A percentile compares a stretch with the other conserved stretches of the same genome.
Conservation (phyloP, 1,140 invertebrate species). For the Centruroides sculpturatus region DNA sequence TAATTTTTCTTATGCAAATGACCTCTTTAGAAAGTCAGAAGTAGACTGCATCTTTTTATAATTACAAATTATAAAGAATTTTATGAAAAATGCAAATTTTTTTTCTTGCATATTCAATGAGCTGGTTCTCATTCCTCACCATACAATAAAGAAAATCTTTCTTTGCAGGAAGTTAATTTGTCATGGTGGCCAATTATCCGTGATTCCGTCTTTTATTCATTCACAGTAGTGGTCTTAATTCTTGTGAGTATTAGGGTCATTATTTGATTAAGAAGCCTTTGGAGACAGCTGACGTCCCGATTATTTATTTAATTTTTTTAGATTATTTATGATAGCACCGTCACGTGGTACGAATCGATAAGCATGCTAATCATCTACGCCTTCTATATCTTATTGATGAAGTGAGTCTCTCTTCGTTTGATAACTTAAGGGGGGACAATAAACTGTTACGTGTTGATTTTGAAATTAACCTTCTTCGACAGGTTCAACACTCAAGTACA, state of each 20-base stretch:
- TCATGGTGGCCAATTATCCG: slow-evolving; percentile 32
- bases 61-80: too few species aligned
- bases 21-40: too few species aligned
- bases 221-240: slow-evolving; percentile 31
- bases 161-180: slow-evolving; percentile 7
- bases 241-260: slow-evolving; percentile 20
- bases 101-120: too few species aligned
- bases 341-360: slow-evolving; percentile 23
- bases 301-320: slow-evolving; percentile 6
- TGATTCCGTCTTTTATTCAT: slow-evolving; percentile 32
- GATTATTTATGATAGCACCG: slow-evolving; percentile 23
- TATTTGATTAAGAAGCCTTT: background rate
- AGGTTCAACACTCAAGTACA: slow-evolving; percentile 19
- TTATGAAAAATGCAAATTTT: too few species aligned
- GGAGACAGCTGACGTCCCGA: background rate
- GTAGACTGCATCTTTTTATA: too few species aligned
- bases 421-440: too few species aligned
- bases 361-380: slow-evolving; percentile 24
- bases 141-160: too few species aligned
- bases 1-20: too few species aligned
- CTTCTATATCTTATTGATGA: slow-evolving; percentile 26
- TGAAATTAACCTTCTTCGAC: background rate
- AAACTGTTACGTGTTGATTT: too few species aligned
- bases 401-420: slow-evolving; percentile 19
- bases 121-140: too few species aligned